Percentiles rank a stretch among this genome's conserved stretches.
Evolutionary conservation across 2,888 invertebrate genomes (phyloP).

Genomic region (Ptychoptera albimana): DNA sequence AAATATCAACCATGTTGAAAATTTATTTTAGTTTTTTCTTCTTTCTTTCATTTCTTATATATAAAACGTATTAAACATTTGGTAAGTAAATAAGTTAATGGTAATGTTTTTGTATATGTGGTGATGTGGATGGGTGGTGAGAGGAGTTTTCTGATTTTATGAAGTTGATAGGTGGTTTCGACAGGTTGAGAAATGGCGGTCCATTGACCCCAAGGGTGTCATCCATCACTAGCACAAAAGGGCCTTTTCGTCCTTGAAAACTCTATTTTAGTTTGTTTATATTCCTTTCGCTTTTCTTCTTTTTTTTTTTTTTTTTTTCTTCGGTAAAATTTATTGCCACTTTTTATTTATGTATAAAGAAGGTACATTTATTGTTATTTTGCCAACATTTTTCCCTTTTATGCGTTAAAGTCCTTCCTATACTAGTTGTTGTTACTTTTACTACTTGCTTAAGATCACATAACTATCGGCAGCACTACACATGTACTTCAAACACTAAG

Average conservation of each 20-base stretch:
- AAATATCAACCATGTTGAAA: too few relatives aligned
- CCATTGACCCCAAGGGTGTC: conserved; percentile 15
- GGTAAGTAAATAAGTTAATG: neutral
- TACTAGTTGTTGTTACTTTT: too few relatives aligned
- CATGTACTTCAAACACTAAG: too few relatives aligned
- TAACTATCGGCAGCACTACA: too few relatives aligned
- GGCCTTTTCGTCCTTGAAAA: conserved; percentile 11
- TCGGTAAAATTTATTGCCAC: neutral
- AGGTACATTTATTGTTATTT: too few relatives aligned
- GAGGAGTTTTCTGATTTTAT: neutral
- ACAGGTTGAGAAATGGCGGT: conserved; percentile 17
- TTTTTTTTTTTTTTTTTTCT: neutral
- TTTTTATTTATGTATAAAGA: neutral
- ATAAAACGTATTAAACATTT: too few relatives aligned
- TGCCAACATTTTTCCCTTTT: too few relatives aligned
- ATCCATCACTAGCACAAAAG: conserved; percentile 14
- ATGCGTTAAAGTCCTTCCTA: too few relatives aligned
- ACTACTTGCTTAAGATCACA: too few relatives aligned
- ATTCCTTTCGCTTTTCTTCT: too few relatives aligned
- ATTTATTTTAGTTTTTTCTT: too few relatives aligned
- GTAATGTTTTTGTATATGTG: conserved; percentile 9
- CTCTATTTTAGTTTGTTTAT: neutral
- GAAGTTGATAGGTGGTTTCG: conserved; percentile 13
- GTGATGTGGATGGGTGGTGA: neutral
- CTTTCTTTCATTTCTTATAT: too few relatives aligned